Evolutionary conservation across 2,113 vertebrate genomes (phyloP), one percentile per base, ranked within the genome.

Genomic region (Nothobranchius furzeri): DNA sequence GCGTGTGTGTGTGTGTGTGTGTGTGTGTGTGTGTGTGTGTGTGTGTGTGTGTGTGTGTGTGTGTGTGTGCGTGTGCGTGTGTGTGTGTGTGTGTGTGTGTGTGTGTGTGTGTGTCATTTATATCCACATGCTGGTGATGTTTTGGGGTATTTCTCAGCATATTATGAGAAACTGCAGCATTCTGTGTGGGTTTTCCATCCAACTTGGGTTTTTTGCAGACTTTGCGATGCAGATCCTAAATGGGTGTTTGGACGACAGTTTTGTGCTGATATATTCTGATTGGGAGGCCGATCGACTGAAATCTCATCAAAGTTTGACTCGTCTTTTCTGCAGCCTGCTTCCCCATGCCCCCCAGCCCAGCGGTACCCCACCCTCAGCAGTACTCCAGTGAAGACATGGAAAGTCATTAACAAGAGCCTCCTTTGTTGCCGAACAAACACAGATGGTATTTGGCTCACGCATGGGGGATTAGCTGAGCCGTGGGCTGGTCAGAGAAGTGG

Each of bases 371-470:
- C 75, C 62, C 75, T 78, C 64, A 55, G 80, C 75, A 54, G 77
- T 87, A 70, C 89, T 89, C 83, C 85, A 88, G 88, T 84, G 89
- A 91, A 92, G 87, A 91, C 93, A 93, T 90, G 87, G 40, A 88
- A 86, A 94, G 86, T 89, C 91, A 90, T 86, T 91, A 93, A 93
- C 92, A 95, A 93, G 88, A 91, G 84, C 75, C 88, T 87, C 77
- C 85, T 94, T 94, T 95, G 91, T 94, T 90, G 89, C 89, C 80
- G 81, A 92, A 91, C 88, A 93, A 84, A 89, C 89, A 92, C 86
- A 93, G 90, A 90, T 93, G 92, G 87, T 90, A 90, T 93, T 94
- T 92, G 90, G 88, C 91, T 93, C 90, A 88, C 90, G 90, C 84
- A 90, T 83, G 89, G 87, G 91, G 91, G 88, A 89, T 93, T 93